phyloP scores from a whole-genome alignment of 2,888 invertebrate genomes.

The Dryobotodes eremita region DNA sequence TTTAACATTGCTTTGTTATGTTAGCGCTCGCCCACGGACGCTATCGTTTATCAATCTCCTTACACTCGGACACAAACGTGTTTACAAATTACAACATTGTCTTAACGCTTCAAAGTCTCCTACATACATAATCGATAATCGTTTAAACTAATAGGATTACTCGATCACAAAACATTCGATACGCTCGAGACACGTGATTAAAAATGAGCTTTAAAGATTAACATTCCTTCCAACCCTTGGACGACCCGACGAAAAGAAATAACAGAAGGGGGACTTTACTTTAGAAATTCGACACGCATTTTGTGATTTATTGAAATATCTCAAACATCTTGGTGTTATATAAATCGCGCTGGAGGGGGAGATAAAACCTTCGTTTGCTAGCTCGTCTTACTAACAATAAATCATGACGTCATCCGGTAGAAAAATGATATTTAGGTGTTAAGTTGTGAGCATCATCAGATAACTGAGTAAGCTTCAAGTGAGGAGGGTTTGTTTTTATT shows the following conservation, averaged over 20 bases:
- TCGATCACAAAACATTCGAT: slow-evolving; percentile 74
- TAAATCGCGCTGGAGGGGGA: slow-evolving; percentile 85
- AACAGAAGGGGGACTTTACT: slow-evolving; percentile 80
- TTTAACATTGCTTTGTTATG: slow-evolving; percentile 79
- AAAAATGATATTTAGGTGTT: slow-evolving; percentile 85
- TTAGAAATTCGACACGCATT: slow-evolving; percentile 88
- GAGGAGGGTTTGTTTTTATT: slow-evolving; percentile 45
- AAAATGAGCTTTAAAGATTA: slow-evolving; percentile 82
- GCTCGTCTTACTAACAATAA: slow-evolving; percentile 88
- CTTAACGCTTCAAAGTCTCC: slow-evolving; percentile 65
- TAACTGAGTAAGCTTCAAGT: slow-evolving; percentile 66
- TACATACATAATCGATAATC: slow-evolving; percentile 68
- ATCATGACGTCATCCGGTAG: slow-evolving; percentile 85
- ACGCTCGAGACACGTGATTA: slow-evolving; percentile 76
- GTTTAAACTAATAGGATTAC: slow-evolving; percentile 73
- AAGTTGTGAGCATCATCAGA: slow-evolving; percentile 77
- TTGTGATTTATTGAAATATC: slow-evolving; percentile 90
- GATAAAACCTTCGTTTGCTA: slow-evolving; percentile 84
- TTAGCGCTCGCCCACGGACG: slow-evolving; percentile 77
- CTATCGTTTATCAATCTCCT: slow-evolving; percentile 80
- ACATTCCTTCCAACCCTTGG: slow-evolving; percentile 82
- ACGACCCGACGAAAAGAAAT: slow-evolving; percentile 76
- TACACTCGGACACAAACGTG: slow-evolving; percentile 72
- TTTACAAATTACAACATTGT: slow-evolving; percentile 73
- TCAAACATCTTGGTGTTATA: slow-evolving; percentile 85